Conservation (phyloP, 1,140 invertebrate genomes). For the Drosophila tsacasi region DNA sequence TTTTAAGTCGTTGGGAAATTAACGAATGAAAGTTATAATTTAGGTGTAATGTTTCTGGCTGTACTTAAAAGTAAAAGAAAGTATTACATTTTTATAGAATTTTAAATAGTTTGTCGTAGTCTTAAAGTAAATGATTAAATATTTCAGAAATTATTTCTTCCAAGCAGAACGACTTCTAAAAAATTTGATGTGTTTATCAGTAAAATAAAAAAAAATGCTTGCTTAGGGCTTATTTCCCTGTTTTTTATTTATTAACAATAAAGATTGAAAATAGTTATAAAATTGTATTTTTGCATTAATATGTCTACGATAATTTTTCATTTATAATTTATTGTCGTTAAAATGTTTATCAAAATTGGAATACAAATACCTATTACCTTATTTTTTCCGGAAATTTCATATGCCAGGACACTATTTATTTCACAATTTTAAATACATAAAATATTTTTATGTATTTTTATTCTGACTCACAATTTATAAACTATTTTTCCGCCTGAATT, state of each 20-base stretch:
- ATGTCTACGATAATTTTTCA: too few relatives aligned
- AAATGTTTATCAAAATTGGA: too few relatives aligned
- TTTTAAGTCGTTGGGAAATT: neutral
- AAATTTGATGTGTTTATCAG: too few relatives aligned
- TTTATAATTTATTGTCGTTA: too few relatives aligned
- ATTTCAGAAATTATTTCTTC: neutral
- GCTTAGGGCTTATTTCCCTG: too few relatives aligned
- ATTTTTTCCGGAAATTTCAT: too few relatives aligned
- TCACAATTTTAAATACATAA: neutral
- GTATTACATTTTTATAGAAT: neutral
- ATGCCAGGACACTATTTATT: too few relatives aligned
- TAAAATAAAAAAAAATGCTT: too few relatives aligned
- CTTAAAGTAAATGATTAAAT: neutral
- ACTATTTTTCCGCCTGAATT: conserved; percentile 13
- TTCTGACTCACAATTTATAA: neutral
- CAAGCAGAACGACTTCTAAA: too few relatives aligned
- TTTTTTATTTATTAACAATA: too few relatives aligned
- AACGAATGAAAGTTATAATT: conserved; percentile 17
- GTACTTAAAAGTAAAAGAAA: conserved; percentile 21
- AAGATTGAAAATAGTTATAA: too few relatives aligned
- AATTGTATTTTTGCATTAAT: too few relatives aligned
- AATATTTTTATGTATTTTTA: neutral
- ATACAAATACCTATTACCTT: neutral
- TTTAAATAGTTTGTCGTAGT: neutral
- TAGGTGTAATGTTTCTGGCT: conserved; percentile 24